A percentile compares a stretch with the other conserved stretches of the same genome.
phyloP scores from a whole-genome alignment of 2,888 invertebrate genomes.

The Eudasyphora cyanicolor region DNA sequence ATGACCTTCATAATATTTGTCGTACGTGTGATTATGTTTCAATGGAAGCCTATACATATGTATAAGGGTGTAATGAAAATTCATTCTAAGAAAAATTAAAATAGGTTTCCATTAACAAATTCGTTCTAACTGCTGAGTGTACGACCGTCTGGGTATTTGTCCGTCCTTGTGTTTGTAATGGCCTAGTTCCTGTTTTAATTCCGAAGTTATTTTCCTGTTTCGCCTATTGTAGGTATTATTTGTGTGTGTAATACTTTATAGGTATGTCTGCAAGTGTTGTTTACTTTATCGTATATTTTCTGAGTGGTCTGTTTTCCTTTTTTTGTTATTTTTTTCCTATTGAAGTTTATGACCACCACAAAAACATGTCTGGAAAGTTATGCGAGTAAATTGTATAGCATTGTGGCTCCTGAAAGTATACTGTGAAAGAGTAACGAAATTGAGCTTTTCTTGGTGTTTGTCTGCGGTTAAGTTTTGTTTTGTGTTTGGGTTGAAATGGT shows the following conservation, averaged over 20 bases:
- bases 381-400: not conserved
- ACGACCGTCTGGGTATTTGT: no score
- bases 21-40: not conserved
- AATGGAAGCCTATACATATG: not conserved
- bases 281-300: conserved; percentile 10
- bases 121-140: no score
- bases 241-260: not conserved
- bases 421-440: not conserved
- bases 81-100: no score
- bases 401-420: not conserved
- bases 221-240: not conserved
- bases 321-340: not conserved
- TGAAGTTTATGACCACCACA: not conserved
- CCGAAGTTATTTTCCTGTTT: no score
- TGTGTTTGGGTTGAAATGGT: no score
- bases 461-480: not conserved
- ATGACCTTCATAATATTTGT: conserved; percentile 35
- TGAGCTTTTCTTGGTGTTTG: not conserved
- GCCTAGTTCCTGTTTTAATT: no score
- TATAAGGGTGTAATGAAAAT: no score
- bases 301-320: conserved; percentile 17
- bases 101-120: no score
- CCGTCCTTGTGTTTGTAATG: no score
- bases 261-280: not conserved
- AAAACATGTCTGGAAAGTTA: conserved; percentile 9